Evolutionary conservation across 2,888 invertebrate genomes (phyloP).

Genomic region (Fragum fragum): DNA sequence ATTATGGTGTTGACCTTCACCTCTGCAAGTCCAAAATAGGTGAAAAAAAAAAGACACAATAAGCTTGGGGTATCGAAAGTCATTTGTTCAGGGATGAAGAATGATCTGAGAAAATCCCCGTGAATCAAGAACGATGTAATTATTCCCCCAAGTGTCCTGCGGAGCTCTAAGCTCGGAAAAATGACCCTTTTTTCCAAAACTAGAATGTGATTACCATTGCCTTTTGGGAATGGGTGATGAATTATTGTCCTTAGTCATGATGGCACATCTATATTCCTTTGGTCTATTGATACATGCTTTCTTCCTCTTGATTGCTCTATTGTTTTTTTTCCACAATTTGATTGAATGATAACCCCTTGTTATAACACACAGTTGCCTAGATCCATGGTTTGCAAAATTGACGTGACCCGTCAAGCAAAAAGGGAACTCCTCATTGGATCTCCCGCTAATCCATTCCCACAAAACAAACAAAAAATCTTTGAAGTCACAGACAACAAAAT

Average conservation of each 20-base stretch:
- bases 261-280: conserved; percentile 3
- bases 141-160: conserved; percentile 8
- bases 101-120: conserved; percentile 18
- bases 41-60: too few species aligned
- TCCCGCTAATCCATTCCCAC: too few species aligned
- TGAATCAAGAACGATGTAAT: background rate
- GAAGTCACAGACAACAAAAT: too few species aligned
- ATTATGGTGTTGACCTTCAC: too few species aligned
- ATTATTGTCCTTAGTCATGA: conserved; percentile 4
- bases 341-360: too few species aligned
- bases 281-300: background rate
- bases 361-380: too few species aligned
- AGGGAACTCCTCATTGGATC: too few species aligned
- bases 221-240: background rate
- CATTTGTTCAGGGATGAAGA: background rate
- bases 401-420: too few species aligned
- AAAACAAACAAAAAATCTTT: too few species aligned
- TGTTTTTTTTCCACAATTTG: background rate
- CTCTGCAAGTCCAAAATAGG: too few species aligned
- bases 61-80: background rate
- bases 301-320: too few species aligned
- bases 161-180: background rate
- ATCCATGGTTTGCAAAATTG: too few species aligned
- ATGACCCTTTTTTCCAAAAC: conserved; percentile 9
- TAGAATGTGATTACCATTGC: conserved; percentile 11